These are phyloP conservation scores for Sphaerophoria taeniata DNA, from an alignment of 2,888 invertebrate genomes.

Conservation along the genomic window DNA sequence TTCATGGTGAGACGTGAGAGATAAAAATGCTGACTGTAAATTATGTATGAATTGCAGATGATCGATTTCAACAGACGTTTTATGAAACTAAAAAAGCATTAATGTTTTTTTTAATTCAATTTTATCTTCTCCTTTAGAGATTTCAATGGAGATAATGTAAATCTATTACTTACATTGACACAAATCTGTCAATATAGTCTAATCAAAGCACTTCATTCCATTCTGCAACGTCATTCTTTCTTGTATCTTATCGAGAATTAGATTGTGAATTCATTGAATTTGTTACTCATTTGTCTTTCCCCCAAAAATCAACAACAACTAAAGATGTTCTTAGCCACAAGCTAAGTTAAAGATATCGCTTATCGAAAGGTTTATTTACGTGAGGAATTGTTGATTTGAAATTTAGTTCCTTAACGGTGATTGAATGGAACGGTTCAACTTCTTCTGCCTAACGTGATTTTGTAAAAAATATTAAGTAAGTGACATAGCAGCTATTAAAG, in stretches of 20 bases:
- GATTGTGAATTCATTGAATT: conserved; percentile 19
- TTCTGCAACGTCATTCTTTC: conserved; percentile 16
- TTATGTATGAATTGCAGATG: too few relatives aligned
- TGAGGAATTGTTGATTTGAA: neutral
- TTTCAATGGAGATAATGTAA: too few relatives aligned
- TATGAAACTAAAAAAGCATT: too few relatives aligned
- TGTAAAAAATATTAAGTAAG: neutral
- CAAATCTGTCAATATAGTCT: neutral
- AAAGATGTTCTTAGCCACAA: neutral
- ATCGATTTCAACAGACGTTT: too few relatives aligned
- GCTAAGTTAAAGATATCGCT: neutral
- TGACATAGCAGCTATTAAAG: neutral
- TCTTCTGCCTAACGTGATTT: neutral
- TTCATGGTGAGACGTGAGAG: too few relatives aligned
- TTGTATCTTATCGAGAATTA: neutral
- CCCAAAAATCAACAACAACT: neutral
- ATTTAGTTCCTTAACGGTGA: conserved; percentile 14
- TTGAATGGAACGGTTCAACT: neutral
- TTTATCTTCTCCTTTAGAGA: too few relatives aligned
- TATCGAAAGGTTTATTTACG: neutral
- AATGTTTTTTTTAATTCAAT: too few relatives aligned
- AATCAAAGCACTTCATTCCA: conserved; percentile 3
- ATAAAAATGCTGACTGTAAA: too few relatives aligned
- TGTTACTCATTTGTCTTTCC: conserved; percentile 3
- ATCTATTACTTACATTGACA: neutral